A percentile compares a stretch with the other conserved stretches of the same genome.
Conservation (phyloP, 2,113 vertebrate genomes). For the Panurus biarmicus region DNA sequence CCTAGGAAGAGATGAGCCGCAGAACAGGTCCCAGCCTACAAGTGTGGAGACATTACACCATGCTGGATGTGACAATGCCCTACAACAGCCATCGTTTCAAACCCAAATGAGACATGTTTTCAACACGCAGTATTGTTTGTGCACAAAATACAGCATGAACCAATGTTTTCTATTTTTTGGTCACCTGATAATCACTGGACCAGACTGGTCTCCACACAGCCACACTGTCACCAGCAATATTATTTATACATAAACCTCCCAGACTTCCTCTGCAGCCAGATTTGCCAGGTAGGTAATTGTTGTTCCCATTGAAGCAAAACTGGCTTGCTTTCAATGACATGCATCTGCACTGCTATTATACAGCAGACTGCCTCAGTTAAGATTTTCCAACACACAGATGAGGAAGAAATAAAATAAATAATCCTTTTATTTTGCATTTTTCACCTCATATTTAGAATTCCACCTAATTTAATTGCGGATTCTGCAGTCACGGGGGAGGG, state of each 20-base stretch:
- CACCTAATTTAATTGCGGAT: background rate
- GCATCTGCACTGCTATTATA: background rate
- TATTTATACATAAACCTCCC: background rate
- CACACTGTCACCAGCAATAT: background rate
- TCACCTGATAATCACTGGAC: background rate
- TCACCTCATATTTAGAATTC: background rate
- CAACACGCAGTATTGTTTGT: background rate
- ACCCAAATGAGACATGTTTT: background rate
- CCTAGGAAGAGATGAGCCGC: background rate
- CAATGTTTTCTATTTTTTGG: background rate
- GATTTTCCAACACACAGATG: background rate
- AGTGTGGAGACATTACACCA: background rate
- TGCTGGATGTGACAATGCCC: background rate
- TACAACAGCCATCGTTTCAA: background rate
- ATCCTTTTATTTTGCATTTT: background rate
- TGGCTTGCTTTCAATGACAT: background rate
- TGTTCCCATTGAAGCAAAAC: background rate
- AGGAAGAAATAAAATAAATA: background rate
- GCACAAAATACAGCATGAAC: background rate
- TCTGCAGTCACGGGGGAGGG: background rate
- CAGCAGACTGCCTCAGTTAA: background rate
- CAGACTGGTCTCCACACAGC: background rate
- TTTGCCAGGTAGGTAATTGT: background rate
- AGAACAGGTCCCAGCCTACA: background rate
- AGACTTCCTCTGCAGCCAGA: background rate